Evolutionary conservation across 2,113 vertebrate species (phyloP), one percentile per base, ranked within the genome.

Genomic region (Felis chaus): DNA sequence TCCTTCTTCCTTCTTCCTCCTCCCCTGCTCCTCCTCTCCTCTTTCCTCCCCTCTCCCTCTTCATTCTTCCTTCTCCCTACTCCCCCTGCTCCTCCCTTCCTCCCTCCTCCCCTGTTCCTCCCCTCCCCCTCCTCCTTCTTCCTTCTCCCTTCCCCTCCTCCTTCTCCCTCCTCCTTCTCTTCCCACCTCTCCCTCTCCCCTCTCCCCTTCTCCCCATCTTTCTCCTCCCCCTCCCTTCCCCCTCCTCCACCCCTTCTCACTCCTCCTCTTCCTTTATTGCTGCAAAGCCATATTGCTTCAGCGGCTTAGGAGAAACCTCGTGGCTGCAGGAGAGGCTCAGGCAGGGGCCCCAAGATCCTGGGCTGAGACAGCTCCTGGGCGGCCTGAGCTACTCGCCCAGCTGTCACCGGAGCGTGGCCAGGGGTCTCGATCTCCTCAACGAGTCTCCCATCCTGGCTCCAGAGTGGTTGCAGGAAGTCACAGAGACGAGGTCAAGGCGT

Each of bases 101-200:
- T 55, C 53, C 53, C 18, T 45, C 3, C 53, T 55, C 53, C 53
- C 18, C 66, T 33, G 13, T 14, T 7, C 65, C 31, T 31, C 33
- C 14, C 66, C 7, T 7, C 31, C 31, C 14, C 31, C 7, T 31
- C 29, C 16, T 7, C 15, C 18, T 15, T 13, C 5, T 1, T 3
- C 14, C 14, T 15, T 6, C 31, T 15, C 14, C 66, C 7, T 7
- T 13, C 31, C 14, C 29, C 7, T 29, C 29, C 16, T 7, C 15
- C 18, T 15, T 13, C 6, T 1, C 5, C 31, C 13, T 6, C 5
- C 31, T 3, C 14, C 14, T 15, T 6, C 31, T 15, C 19, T 9
- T 61, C 21, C 57, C 23, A 11, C 53, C 53, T 19, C 4, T 19
- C 18, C 55, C 55, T 19, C 16, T 18, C 16, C 16, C 15, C 53